Evolutionary conservation across 2,888 invertebrate species (phyloP), one percentile per base, ranked within the genome.

Genomic region (Diarsia mendica): DNA sequence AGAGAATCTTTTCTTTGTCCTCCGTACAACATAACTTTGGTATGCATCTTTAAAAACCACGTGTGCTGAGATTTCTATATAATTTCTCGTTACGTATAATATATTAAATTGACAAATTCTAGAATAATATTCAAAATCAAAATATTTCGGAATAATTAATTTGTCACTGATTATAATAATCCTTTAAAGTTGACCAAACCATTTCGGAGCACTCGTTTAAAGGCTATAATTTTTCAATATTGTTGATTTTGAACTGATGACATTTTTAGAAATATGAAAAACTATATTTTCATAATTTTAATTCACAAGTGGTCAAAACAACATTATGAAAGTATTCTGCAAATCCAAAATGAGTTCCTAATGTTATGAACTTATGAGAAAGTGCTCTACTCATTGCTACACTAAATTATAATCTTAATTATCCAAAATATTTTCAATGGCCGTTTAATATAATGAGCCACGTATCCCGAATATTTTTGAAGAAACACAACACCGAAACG

Each of bases 401-500:
- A 60, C 33, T 60, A 58, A 66, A 46, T 46, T 39, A 20, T 20
- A 67, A 74, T 53, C 15, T 33, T 64, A 75, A 73, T 68, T 51
- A 72, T 64, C 11, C 11, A 11, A 39, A 75, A 28, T 53, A 61
- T 60, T 67, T 69, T 74, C 61, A 68, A 71, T 66, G 46, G 46
- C 46, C n/a, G 20, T 69, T 71, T 13, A 63, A 39, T 64, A 48
- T 55, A 68, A 75, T 70, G 11, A 76, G 60, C 49, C 18, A 77
- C 51, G 23, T 76, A 78, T 79, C 74, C 65, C 72, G 72, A 82
- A 75, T 77, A 81, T 67, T 84, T 87, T 84, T 67, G 67, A 82
- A 86, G 85, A 85, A 86, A 86, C 81, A 85, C 79, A 74, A 84
- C 81, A 77, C 65, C 77, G 71, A 83, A 85, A 88, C 83, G 83